Conservation (phyloP, 2,113 vertebrate genomes). For the Burhinus bistriatus region DNA sequence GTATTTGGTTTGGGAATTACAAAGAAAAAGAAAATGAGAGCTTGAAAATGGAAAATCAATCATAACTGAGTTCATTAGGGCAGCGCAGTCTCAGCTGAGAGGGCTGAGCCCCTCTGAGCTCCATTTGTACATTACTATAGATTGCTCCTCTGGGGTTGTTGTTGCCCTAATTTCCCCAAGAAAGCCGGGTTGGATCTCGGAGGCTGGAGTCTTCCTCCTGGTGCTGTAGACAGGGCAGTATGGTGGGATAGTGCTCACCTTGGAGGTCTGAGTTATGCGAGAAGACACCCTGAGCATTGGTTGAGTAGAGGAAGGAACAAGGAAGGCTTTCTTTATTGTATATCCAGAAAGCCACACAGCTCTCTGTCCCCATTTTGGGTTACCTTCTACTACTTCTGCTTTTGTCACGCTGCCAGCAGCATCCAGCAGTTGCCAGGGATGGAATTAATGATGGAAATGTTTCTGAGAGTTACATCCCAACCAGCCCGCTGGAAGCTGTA, state of each 20-base stretch:
- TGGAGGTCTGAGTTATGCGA: not conserved
- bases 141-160: not conserved
- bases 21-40: not conserved
- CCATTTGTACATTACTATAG: not conserved
- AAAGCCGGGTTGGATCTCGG: not conserved
- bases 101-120: not conserved
- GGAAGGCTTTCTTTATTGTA: not conserved
- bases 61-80: not conserved
- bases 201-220: not conserved
- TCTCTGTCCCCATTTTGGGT: not conserved
- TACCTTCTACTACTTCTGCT: not conserved
- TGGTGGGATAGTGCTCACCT: not conserved
- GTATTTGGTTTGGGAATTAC: not conserved
- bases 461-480: not conserved
- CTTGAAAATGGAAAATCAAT: not conserved
- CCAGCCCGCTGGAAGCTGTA: not conserved
- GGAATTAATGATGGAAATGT: not conserved
- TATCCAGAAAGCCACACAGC: not conserved
- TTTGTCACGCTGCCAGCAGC: not conserved
- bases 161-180: not conserved
- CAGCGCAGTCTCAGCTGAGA: not conserved
- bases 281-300: not conserved
- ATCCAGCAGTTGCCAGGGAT: not conserved
- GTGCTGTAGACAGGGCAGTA: not conserved
- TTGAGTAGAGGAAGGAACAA: not conserved